Base-by-base conservation (phyloP, 2,888 invertebrate species). In the Abscondita cerata region DNA sequence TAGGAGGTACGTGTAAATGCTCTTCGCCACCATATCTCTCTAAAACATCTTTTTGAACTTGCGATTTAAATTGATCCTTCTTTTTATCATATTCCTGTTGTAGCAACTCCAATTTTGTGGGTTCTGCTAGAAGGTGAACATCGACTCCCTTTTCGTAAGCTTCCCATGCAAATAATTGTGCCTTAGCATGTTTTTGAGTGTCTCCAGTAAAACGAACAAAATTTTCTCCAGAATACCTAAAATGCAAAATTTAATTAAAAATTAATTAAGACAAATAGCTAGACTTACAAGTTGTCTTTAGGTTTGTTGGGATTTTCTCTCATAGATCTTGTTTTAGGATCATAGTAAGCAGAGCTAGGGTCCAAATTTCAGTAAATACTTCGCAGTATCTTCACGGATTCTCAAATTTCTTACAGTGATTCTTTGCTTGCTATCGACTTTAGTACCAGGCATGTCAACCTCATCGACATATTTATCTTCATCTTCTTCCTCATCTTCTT, bases 321-420 rank as follows among this genome's bases (percentile, higher is more conserved):
- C 99, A 99, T 99, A 0, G 98, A 95, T 59, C 99, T 86, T 0
- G 98, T 98, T 83, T 99, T 99, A 0, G 99, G 99, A 82, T 99
- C 99, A 80, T 99, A 99, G 82, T 97, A 98, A 0, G 99, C 98
- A 0, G 98, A 98, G 78, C 96, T 95, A 0, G 95, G 93, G 83
- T 98, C 97, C 74, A 99, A 83, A 80, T 99, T 99, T 59, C 96
- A n/a, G 85, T 65, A 99, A 81, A 81, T 99, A 99, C 82, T 99
- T 99, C 0, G 99, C 99, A 0, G 98, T 98, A 80, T 99, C 99
- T 81, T 99, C 99, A 72, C 99, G 86, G 70, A 99, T 99, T 73
- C 99, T 89, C 70, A 99, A 83, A 83, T 99, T 99, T 72, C 99
- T 85, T 2, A 99, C 98, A 11, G 99, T 99, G 78, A 99, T 99